phyloP scores from a whole-genome alignment of 2,113 vertebrate species.

The Columba janthina region DNA sequence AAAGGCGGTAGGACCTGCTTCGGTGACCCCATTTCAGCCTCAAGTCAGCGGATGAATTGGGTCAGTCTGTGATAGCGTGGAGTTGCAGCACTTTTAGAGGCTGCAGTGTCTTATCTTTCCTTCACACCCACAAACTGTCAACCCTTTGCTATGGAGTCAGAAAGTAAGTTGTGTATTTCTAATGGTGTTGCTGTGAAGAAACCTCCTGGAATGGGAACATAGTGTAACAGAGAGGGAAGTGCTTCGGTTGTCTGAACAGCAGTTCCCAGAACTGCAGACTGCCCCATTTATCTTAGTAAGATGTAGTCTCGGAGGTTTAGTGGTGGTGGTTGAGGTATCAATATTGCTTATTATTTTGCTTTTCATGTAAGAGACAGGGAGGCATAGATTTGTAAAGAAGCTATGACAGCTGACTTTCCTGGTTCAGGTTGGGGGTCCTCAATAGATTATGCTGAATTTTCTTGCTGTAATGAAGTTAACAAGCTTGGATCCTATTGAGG shows the following conservation, averaged over 20 bases:
- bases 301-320: background rate
- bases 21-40: background rate
- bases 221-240: background rate
- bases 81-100: background rate
- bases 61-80: background rate
- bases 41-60: background rate
- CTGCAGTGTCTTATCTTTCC: background rate
- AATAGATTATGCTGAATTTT: background rate
- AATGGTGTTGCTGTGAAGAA: background rate
- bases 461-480: background rate
- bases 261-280: background rate
- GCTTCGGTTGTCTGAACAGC: background rate
- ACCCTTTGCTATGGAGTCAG: background rate
- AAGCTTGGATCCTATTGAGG: background rate
- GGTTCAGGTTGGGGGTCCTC: background rate
- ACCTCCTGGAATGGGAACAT: background rate
- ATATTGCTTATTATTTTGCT: background rate
- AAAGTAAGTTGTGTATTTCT: background rate
- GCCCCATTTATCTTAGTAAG: background rate
- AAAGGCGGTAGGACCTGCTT: background rate
- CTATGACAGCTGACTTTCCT: background rate
- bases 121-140: conserved; percentile 12
- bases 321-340: background rate
- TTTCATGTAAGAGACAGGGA: background rate
- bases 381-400: background rate